Conservation (phyloP, 2,113 vertebrate genomes). For the Nyctereutes procyonoides region DNA sequence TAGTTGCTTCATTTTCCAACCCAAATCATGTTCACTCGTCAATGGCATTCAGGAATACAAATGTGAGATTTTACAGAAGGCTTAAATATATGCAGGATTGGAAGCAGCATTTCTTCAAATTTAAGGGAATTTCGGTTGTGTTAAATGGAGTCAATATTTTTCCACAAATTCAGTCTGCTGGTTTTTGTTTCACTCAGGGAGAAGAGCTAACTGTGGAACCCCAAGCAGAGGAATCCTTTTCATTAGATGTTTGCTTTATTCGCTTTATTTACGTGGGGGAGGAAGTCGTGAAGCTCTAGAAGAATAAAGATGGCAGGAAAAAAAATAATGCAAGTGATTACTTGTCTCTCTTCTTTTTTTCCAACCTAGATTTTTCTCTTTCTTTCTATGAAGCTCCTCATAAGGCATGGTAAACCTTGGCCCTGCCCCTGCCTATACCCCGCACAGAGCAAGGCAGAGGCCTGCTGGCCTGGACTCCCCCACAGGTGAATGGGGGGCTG, state of each 20-base stretch:
- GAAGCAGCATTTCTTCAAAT: background rate
- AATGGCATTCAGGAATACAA: background rate
- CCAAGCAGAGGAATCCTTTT: background rate
- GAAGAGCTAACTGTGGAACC: background rate
- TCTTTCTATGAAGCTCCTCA: background rate
- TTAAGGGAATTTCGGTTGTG: background rate
- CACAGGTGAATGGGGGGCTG: background rate
- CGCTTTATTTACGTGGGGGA: background rate
- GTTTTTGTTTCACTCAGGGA: background rate
- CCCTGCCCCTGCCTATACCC: fast-evolving
- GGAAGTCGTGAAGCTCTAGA: background rate
- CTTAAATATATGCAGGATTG: background rate
- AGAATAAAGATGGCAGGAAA: background rate
- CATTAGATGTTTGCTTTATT: background rate
- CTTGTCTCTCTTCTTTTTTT: background rate
- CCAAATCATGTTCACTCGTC: background rate
- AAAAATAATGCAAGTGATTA: background rate
- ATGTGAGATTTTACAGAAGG: background rate
- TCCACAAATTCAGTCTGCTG: background rate
- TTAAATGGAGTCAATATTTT: background rate
- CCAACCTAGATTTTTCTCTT: background rate
- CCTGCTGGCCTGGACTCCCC: background rate
- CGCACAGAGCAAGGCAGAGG: fast-evolving
- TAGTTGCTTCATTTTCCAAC: background rate
- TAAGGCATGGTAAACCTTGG: fast-evolving